A percentile compares a stretch with the other conserved stretches of the same genome.
phyloP scores from a whole-genome alignment of 2,797 vertebrate genomes.

The Picus viridis region DNA sequence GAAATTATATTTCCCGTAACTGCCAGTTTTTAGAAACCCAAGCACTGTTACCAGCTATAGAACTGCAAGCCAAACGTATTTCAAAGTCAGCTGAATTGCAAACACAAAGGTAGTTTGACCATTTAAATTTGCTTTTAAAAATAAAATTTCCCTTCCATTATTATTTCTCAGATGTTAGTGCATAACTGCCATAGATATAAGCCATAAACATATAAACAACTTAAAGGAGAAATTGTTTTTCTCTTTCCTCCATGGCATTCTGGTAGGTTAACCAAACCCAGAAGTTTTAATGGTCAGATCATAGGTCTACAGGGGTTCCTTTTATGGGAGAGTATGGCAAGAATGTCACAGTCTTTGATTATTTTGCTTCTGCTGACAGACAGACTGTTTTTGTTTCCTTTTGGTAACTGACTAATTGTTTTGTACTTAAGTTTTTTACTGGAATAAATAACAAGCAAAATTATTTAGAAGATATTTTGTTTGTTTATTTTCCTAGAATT shows the following conservation, averaged over 20 bases:
- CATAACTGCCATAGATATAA: not conserved
- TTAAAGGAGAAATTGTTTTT: not conserved
- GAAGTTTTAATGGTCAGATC: not conserved
- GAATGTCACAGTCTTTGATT: not conserved
- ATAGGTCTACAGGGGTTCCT: not conserved
- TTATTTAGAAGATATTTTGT: not conserved
- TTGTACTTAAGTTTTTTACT: not conserved
- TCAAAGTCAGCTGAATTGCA: not conserved
- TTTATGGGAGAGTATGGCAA: not conserved
- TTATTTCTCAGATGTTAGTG: constrained; percentile 11
- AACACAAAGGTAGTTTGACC: not conserved
- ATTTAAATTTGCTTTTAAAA: not conserved
- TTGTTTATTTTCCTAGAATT: constrained; percentile 22
- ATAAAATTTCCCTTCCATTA: not conserved
- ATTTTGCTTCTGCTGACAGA: not conserved
- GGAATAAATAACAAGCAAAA: not conserved
- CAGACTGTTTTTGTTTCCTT: not conserved
- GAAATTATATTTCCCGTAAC: constrained; percentile 40
- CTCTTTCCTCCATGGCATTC: not conserved
- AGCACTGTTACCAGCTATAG: not conserved
- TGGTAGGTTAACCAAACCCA: not conserved
- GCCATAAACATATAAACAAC: not conserved
- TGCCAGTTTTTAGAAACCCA: constrained; percentile 22
- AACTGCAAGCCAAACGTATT: constrained; percentile 25
- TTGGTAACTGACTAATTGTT: not conserved